phyloP scores from a whole-genome alignment of 2,888 invertebrate genomes.

The Nymphalis c-album region DNA sequence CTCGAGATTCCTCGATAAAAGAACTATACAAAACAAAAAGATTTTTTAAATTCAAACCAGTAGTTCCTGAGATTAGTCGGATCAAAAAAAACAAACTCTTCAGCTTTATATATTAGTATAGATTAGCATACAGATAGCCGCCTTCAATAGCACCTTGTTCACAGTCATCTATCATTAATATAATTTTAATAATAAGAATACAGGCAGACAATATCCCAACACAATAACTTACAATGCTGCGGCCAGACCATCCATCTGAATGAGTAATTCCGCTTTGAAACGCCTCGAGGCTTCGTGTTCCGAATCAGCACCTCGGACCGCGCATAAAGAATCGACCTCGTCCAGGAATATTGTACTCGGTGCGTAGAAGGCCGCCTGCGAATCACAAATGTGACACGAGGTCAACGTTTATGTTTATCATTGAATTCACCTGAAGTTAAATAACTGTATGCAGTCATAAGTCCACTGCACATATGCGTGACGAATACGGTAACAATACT shows the following conservation, averaged over 20 bases:
- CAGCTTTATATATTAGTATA: too few relatives aligned
- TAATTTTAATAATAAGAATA: too few relatives aligned
- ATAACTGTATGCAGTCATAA: not conserved
- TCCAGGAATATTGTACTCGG: slow-evolving; percentile 95
- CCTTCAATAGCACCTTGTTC: too few relatives aligned
- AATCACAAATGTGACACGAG: slow-evolving; percentile 30
- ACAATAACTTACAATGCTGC: slow-evolving; percentile 76
- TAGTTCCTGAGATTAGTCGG: too few relatives aligned
- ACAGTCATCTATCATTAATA: too few relatives aligned
- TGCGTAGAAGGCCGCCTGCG: slow-evolving; percentile 90
- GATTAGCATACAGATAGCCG: slow-evolving; percentile 25
- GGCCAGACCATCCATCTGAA: slow-evolving; percentile 94
- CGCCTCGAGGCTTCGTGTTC: slow-evolving; percentile 93
- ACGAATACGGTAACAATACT: too few relatives aligned
- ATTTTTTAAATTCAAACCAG: too few relatives aligned
- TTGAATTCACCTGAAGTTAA: not conserved
- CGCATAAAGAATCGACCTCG: slow-evolving; percentile 93
- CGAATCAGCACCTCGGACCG: slow-evolving; percentile 89
- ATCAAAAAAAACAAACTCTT: too few relatives aligned
- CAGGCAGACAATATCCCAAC: not conserved
- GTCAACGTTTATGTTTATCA: slow-evolving; percentile 1
- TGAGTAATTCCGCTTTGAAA: slow-evolving; percentile 93
- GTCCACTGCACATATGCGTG: too few relatives aligned
- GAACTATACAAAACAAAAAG: too few relatives aligned
- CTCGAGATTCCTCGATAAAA: too few relatives aligned